A percentile compares a stretch with the other conserved stretches of the same genome.
These are phyloP conservation scores for Achroia grisella DNA, from an alignment of 1,140 invertebrate genomes.

Conservation along the genomic window DNA sequence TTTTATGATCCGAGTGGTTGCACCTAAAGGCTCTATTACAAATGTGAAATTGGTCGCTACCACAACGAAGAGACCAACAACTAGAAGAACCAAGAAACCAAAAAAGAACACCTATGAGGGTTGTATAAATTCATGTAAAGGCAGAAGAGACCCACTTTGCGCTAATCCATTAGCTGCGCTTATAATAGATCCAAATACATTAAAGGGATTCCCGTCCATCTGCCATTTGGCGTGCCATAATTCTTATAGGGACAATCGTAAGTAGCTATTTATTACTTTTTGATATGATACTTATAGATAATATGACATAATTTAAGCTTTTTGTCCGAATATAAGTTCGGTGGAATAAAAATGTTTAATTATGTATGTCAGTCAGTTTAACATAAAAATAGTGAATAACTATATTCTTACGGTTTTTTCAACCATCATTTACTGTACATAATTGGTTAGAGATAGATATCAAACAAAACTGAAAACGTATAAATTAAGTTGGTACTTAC, in stretches of 20 bases:
- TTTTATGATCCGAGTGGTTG: conserved; percentile 41
- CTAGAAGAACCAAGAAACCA: conserved; percentile 28
- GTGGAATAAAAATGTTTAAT: too few relatives aligned
- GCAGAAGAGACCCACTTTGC: conserved; percentile 45
- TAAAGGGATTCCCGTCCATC: conserved; percentile 57
- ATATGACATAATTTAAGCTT: too few relatives aligned
- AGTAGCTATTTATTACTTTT: conserved; percentile 21
- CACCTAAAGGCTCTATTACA: conserved; percentile 39
- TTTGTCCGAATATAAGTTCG: too few relatives aligned
- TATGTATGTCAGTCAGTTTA: too few relatives aligned
- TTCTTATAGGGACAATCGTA: conserved; percentile 51
- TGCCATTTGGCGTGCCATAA: conserved; percentile 65
- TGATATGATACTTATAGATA: too few relatives aligned
- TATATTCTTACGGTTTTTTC: too few relatives aligned
- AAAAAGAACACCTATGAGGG: conserved; percentile 44
- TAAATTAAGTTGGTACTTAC: too few relatives aligned
- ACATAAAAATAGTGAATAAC: too few relatives aligned
- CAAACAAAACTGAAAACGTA: too few relatives aligned
- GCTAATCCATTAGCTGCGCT: conserved; percentile 29
- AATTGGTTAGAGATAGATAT: too few relatives aligned
- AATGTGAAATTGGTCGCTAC: conserved; percentile 38
- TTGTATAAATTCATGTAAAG: conserved; percentile 46
- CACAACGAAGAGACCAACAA: conserved; percentile 29
- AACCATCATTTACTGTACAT: too few relatives aligned
- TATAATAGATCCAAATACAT: conserved; percentile 38